Percentiles rank a stretch among this genome's conserved stretches.
phyloP scores from a whole-genome alignment of 2,888 invertebrate species.

The Hermaeophaga mercurialis region DNA sequence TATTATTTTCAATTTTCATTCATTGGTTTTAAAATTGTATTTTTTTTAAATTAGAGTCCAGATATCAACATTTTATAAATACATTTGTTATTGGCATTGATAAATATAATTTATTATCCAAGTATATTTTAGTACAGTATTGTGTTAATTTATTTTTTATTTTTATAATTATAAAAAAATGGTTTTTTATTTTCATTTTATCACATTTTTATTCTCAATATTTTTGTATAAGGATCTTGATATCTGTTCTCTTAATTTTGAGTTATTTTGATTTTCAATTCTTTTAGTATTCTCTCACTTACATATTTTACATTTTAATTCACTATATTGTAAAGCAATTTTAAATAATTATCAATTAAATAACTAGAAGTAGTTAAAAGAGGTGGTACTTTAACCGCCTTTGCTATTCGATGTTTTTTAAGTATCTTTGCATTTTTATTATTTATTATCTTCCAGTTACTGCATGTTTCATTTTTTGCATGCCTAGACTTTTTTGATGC shows the following conservation, averaged over 20 bases:
- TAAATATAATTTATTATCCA: too few species aligned
- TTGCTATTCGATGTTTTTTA: conserved; percentile 15
- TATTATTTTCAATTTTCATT: not conserved
- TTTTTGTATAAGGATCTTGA: too few species aligned
- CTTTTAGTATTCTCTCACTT: too few species aligned
- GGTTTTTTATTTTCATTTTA: not conserved
- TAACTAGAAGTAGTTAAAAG: conserved; percentile 3
- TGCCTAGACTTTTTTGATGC: conserved; percentile 34
- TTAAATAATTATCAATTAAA: conserved; percentile 3
- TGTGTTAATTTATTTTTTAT: too few species aligned
- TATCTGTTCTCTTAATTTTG: too few species aligned
- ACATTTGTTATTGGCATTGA: too few species aligned
- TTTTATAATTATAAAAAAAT: not conserved
- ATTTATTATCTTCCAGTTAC: conserved; percentile 21
- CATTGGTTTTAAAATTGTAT: not conserved
- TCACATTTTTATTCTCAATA: not conserved
- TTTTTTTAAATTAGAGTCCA: not conserved
- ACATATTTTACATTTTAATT: not conserved
- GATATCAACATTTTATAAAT: too few species aligned
- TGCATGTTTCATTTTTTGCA: conserved; percentile 49
- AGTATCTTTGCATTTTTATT: conserved; percentile 35
- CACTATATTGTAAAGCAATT: conserved; percentile 4
- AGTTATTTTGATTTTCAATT: too few species aligned
- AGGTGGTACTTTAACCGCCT: conserved; percentile 3
- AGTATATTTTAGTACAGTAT: too few species aligned